These are phyloP conservation scores for Drosophila lacertosa DNA, from an alignment of 1,140 invertebrate species.

Conservation along the genomic window DNA sequence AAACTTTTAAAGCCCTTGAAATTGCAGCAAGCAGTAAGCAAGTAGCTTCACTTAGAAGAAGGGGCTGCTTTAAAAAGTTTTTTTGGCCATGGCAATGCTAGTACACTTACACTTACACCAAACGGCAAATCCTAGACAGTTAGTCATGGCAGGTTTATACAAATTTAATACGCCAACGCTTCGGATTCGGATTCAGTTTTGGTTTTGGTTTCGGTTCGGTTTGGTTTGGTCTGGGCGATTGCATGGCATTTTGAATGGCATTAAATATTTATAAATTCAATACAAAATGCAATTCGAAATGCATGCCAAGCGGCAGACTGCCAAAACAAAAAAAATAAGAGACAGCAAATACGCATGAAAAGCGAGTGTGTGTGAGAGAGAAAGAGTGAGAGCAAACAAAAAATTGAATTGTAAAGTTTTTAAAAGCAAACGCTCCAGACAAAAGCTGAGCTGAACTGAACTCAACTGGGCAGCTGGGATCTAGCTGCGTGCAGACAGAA, in stretches of 20 bases:
- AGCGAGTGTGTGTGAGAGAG: too few species aligned
- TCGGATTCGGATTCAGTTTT: slow-evolving; percentile 21
- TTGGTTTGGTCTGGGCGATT: slow-evolving; percentile 47
- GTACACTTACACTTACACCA: background rate
- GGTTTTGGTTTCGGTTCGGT: too few species aligned
- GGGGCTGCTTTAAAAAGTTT: slow-evolving; percentile 35
- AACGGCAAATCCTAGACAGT: slow-evolving; percentile 58
- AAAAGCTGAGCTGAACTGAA: slow-evolving; percentile 39
- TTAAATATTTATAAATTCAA: slow-evolving; percentile 84
- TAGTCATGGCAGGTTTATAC: slow-evolving; percentile 50
- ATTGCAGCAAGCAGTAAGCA: slow-evolving; percentile 24
- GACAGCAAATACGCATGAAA: slow-evolving; percentile 1
- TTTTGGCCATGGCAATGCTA: slow-evolving; percentile 13
- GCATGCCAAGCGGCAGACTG: slow-evolving; percentile 70
- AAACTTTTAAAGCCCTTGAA: slow-evolving; percentile 52
- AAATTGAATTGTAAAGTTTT: slow-evolving; percentile 82
- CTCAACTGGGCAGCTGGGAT: background rate
- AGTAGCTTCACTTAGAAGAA: background rate
- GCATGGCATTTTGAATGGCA: slow-evolving; percentile 83
- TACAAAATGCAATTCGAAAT: slow-evolving; percentile 82
- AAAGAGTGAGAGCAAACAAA: background rate
- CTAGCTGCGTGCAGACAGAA: slow-evolving; percentile 39
- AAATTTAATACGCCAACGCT: slow-evolving; percentile 65
- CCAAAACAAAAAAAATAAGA: slow-evolving; percentile 46
- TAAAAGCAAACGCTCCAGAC: slow-evolving; percentile 65